These are phyloP conservation scores for Nasonia longicornis DNA, from an alignment of 1,140 invertebrate species.

Conservation along the genomic window DNA sequence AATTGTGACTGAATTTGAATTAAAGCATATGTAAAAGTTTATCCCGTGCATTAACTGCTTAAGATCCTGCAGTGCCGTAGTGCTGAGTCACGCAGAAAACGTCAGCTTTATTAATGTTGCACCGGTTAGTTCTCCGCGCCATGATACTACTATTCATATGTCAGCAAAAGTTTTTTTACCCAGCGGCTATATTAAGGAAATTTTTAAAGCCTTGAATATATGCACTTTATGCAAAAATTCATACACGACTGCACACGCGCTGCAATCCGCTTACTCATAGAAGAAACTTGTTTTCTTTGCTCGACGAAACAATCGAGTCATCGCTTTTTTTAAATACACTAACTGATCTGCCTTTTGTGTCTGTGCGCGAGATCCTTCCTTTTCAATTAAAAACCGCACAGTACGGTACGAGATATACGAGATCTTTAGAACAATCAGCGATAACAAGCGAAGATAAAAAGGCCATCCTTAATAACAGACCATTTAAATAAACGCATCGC, in stretches of 20 bases:
- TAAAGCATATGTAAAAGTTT: no score
- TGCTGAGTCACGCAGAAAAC: neutral
- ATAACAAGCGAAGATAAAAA: neutral
- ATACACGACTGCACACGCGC: neutral
- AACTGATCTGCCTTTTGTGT: neutral
- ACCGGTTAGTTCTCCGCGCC: neutral
- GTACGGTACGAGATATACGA: no score
- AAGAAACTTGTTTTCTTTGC: constrained; percentile 5
- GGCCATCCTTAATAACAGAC: neutral
- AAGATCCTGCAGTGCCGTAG: neutral
- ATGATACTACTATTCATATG: neutral
- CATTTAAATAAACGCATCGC: neutral
- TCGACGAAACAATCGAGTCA: neutral
- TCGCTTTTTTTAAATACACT: neutral
- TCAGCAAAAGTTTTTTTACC: neutral
- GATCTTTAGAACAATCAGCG: neutral
- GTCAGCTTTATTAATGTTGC: neutral
- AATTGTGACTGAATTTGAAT: no score
- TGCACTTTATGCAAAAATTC: constrained; percentile 8
- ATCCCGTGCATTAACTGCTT: no score
- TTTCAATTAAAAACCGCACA: neutral
- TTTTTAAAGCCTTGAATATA: constrained; percentile 4
- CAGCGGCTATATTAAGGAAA: neutral
- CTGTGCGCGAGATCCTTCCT: neutral
- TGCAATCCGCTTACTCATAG: neutral